Base-by-base conservation (phyloP, 1,140 invertebrate species). In the Lepidurus couesii region DNA sequence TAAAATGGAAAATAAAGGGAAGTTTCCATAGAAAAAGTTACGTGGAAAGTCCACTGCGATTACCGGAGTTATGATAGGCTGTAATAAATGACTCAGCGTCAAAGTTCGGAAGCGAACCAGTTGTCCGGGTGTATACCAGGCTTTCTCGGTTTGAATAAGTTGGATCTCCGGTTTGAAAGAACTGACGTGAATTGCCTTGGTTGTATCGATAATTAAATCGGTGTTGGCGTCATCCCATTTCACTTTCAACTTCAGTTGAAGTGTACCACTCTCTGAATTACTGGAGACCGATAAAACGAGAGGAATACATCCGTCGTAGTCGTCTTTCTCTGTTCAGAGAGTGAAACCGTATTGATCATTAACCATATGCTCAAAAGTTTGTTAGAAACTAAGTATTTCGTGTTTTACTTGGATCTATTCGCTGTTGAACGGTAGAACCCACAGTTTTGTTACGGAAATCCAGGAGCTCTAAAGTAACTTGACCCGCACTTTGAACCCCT, bases 41-140 rank as follows among this genome's bases (percentile, higher is more conserved):
- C 84, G 21, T 21, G 47, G 13, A 21, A 65, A 13, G 6, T 13
- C 21, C 6, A 11, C 21, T 6, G 6, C 47, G 21, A 65, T 83
- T 83, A 88, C 88, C 79, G 83, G 76, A 78, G 85, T 84, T 73
- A 84, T 83, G 81, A 85, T 84, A 5, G 88, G 87, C 53, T 86
- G 86, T 5, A 89, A 82, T 80, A 88, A 84, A 45, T 87, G 84
- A 53, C 86, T 86, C 5, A 90, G 76, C 44, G 85, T 85, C 3
- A 90, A 83, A 53, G 89, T 83, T 74, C 89, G 84, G 45, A 89
- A 87, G 78, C 86, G 86, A n/a, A 90, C 87, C 80, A 85, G 85
- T 81, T 90, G 88, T 4, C 88, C 87, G 5, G 90, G 90, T 77
- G 91, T 88, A 83, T 92, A 92, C 7, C 90, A 85, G 0, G 89